These are phyloP conservation scores for Microtus montanus DNA, from an alignment of 2,113 vertebrate genomes.

Conservation along the genomic window DNA sequence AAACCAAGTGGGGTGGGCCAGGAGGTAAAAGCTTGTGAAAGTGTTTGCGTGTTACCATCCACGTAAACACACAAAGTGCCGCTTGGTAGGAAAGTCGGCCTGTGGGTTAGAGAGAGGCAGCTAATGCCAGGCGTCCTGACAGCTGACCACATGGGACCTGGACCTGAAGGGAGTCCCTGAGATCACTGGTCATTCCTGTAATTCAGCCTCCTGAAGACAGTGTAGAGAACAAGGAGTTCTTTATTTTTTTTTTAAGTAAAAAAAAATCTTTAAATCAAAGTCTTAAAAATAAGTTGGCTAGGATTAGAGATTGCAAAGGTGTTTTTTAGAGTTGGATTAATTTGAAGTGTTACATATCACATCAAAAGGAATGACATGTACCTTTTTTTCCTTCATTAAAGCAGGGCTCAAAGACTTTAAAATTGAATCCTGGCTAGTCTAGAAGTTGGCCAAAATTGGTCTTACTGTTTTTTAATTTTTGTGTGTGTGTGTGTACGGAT, in stretches of 20 bases:
- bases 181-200: neutral
- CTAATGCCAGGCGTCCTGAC: neutral
- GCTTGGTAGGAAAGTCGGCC: neutral
- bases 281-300: neutral
- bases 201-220: neutral
- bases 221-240: neutral
- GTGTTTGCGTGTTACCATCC: neutral
- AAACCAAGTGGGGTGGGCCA: neutral
- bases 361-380: neutral
- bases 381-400: neutral
- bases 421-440: neutral
- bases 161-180: neutral
- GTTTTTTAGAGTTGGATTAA: neutral
- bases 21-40: neutral
- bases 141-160: neutral
- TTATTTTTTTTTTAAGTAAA: neutral
- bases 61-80: neutral
- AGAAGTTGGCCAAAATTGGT: neutral
- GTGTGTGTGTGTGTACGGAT: neutral
- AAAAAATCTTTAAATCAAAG: neutral
- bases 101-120: neutral
- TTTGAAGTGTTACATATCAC: neutral
- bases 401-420: conserved; percentile 5
- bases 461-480: neutral
- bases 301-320: conserved; percentile 24